A percentile compares a stretch with the other conserved stretches of the same genome.
These are phyloP conservation scores for Siniperca chuatsi DNA, from an alignment of 2,113 vertebrate genomes.

Conservation along the genomic window DNA sequence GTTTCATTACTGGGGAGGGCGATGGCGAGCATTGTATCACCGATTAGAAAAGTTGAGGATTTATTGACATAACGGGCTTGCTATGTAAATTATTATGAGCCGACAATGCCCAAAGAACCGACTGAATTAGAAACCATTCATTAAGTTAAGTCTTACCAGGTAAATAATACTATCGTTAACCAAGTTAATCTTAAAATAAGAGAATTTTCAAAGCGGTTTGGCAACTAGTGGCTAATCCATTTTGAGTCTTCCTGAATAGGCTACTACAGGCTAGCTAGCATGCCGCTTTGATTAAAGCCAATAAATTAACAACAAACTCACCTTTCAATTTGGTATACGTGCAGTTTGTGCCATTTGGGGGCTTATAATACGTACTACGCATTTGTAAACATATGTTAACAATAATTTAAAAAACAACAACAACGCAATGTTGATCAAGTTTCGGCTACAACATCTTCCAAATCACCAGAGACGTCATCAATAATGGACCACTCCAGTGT, in stretches of 20 bases:
- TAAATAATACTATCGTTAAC: fast-evolving
- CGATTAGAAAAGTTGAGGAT: not conserved
- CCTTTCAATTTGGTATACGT: constrained; percentile 69
- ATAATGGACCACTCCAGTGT: constrained; percentile 37
- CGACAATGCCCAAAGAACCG: not conserved
- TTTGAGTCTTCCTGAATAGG: not conserved
- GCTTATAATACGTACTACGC: constrained; percentile 37
- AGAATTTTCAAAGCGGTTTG: not conserved
- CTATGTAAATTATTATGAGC: not conserved
- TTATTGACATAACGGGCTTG: not conserved
- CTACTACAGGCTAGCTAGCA: constrained; percentile 37
- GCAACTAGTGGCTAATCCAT: constrained; percentile 11
- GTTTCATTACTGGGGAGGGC: too few species aligned
- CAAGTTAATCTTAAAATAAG: not conserved
- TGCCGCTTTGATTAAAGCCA: not conserved
- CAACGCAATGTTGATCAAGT: constrained; percentile 23
- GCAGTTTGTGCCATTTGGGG: constrained; percentile 58
- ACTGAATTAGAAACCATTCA: fast-evolving
- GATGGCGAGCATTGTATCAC: not conserved
- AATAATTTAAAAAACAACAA: not conserved
- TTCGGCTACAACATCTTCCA: constrained; percentile 58
- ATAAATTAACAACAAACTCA: constrained; percentile 24
- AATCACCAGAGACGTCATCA: constrained; percentile 66
- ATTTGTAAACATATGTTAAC: constrained; percentile 19
- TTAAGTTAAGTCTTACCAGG: fast-evolving